Base-by-base conservation (phyloP, 2,888 invertebrate species). In the Drosophila greeni region DNA sequence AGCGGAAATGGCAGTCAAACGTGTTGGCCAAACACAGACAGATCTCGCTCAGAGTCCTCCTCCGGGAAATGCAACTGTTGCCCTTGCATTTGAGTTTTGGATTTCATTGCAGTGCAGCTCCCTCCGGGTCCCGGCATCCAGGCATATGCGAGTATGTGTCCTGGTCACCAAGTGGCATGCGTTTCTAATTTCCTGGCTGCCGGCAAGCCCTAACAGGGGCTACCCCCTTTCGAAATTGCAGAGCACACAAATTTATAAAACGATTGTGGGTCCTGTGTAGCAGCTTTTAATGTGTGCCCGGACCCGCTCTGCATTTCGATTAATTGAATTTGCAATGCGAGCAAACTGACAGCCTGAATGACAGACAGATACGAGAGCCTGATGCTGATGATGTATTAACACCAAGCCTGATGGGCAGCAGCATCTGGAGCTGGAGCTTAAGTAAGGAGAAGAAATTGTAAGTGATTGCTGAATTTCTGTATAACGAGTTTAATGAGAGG, bases 151-250 rank as follows among this genome's bases (percentile, higher is more conserved):
- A n/a, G n/a, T n/a, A n/a, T 47, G 20, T 26, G 58, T 45, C 36
- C 49, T 49, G 36, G 40, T 42, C 80, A 67, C 76, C 84, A 66
- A 73, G 70, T 78, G 76, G 72, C 72, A 70, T 71, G 66, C 70
- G 76, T 82, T 84, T 79, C 79, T 84, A 79, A 79, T 79, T 79
- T 79, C 79, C 79, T 78, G 77, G 47, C 69, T 24, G 56, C 29
- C 20, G 34, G 26, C 24, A 24, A 26, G 12, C 45, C 34, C 52
- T 29, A 33, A 56, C 29, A 6, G 42, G 31, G 34, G 20, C 55
- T 18, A 18, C 8, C 48, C 36, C 51, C 62, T 61, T 69, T 48
- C 54, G 40, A 70, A 75, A 67, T 69, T 73, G 70, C 58, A 67
- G 47, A 47, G 66, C 57, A 75, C 37, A 66, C 56, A 75, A 61